Base-by-base conservation (phyloP, 1,140 invertebrate species). In the Saccostrea echinata region DNA sequence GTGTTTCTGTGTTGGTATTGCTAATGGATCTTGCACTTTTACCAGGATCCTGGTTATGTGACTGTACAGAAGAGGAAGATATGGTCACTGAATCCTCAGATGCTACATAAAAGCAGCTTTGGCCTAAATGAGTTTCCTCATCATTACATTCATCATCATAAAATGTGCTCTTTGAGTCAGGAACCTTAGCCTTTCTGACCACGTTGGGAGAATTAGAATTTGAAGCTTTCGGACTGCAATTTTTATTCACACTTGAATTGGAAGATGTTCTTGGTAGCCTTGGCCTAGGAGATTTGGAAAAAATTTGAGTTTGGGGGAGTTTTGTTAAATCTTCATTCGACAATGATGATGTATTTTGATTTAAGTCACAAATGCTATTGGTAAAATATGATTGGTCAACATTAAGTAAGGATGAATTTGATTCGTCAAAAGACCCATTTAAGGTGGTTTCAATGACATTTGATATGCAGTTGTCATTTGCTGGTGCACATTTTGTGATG, bases 401-500 rank as follows among this genome's bases (percentile, higher is more conserved):
- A 76, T 76, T 76, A 3, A 24, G 64, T 68, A 24, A 68, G 27
- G n/a, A 68, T 33, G 68, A 76, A 85, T 24, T 82, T 86, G 81
- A 83, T 53, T 35, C 11, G 12, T 53, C 43, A 35, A 55, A 6
- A 12, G 80, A 33, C 18, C 84, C 53, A 57, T 83, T 35, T 35
- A 86, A 71, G 21, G 86, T 24, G 35, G 57, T 64, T 27, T 64
- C 18, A 11, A 6, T 71, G 33, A 0, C 27, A 21, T 27, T 43
- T 76, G 88, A 86, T 84, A 76, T 51, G 71, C 33, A 83, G 57
- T 81, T 24, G n/a, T n/a, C 11, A 51, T 55, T 53, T 87, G 76
- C 27, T 21, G 16, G 53, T 30, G 80, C 18, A 76, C 71, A 51
- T 21, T 86, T 85, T 61, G 53, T 82, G 13, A n/a, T 76, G 35